Base-by-base conservation (phyloP, 2,113 vertebrate species). In the Cephalopholis sonnerati region DNA sequence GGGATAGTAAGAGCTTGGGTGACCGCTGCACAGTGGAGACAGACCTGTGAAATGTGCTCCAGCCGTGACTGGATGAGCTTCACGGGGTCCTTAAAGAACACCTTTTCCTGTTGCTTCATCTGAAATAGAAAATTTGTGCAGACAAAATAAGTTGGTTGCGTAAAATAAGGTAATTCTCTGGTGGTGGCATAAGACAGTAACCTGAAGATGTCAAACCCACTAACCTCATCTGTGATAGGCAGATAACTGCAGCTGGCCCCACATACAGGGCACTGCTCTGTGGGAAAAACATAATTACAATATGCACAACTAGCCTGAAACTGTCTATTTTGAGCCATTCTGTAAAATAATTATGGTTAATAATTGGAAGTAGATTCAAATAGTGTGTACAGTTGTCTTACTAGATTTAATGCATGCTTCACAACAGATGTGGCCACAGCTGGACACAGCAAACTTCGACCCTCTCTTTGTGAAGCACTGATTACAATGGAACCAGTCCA, bases 401-500 rank as follows among this genome's bases (percentile, higher is more conserved):
- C 97, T 95, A 61, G 92, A 74, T 50, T 87, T 93, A 66, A 96
- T 83, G 90, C 97, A 97, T 5, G 87, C 86, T 79, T 96, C 94
- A 86, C 97, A 97, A 87, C 93, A 94, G 87, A 97, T 95, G 91
- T 97, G 97, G 57, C 97, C 96, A 87, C 97, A 98, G 90, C 89
- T 97, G 84, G 96, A 96, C 51, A 97, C 93, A 0, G 93, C 92
- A 82, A 96, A 97, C 2, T 82, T 87, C 0, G 83, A 79, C 0
- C 95, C 96, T 18, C 90, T 93, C 77, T 87, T 96, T 62, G 67
- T 84, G 81, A 95, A 97, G 90, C 97, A 97, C 70, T 88, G 87
- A 88, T 97, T 97, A 87, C 97, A 98, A 67, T 97, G 97, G 93
- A 98, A 97, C 96, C 97, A 98, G 73, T 97, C 96, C 97, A 97